These are phyloP conservation scores for Molorchus minor DNA, from an alignment of 2,888 invertebrate species.

Conservation along the genomic window DNA sequence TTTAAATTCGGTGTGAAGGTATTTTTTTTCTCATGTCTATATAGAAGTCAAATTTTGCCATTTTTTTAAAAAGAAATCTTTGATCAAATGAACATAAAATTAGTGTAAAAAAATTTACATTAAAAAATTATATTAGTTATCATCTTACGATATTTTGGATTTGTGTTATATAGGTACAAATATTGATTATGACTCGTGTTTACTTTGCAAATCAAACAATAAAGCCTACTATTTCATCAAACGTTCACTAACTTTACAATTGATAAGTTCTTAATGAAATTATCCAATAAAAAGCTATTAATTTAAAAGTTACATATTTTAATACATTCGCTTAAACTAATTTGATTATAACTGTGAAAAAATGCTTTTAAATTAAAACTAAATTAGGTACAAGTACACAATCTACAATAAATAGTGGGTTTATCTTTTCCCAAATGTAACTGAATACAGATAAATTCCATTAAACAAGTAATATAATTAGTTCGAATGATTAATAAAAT, in stretches of 20 bases:
- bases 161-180: slow-evolving; percentile 18
- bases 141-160: slow-evolving; percentile 15
- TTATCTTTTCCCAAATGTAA: too few relatives aligned
- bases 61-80: too few relatives aligned
- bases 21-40: slow-evolving; percentile 37
- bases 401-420: slow-evolving; percentile 29
- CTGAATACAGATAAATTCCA: too few relatives aligned
- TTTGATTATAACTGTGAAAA: slow-evolving; percentile 37
- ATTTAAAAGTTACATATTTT: slow-evolving; percentile 27
- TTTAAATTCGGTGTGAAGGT: slow-evolving; percentile 36
- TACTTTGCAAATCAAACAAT: slow-evolving; percentile 18
- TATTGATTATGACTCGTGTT: slow-evolving; percentile 19
- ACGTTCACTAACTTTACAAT: slow-evolving; percentile 17
- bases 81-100: too few relatives aligned
- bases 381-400: slow-evolving; percentile 46
- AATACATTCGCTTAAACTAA: slow-evolving; percentile 36
- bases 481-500: too few relatives aligned
- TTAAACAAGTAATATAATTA: too few relatives aligned
- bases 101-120: too few relatives aligned
- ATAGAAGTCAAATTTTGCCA: too few relatives aligned
- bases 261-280: slow-evolving; percentile 24
- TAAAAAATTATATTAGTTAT: too few relatives aligned
- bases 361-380: slow-evolving; percentile 39
- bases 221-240: slow-evolving; percentile 11
- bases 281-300: slow-evolving; percentile 25